Evolutionary conservation across 2,797 vertebrate genomes (phyloP).

Genomic region (Vespertilio murinus): DNA sequence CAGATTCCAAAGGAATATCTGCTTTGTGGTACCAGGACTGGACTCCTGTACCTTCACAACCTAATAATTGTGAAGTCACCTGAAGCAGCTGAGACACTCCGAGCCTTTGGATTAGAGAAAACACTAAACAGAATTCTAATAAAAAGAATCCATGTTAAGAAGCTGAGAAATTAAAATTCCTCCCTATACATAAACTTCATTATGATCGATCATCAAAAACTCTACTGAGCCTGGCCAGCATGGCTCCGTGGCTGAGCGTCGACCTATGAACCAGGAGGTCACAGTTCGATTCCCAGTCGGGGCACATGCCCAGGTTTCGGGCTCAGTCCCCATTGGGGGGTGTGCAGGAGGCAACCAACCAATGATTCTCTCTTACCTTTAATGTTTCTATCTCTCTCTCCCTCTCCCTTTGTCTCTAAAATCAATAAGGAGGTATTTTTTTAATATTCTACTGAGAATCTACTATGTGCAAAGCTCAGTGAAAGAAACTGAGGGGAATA

Average conservation of each 20-base stretch:
- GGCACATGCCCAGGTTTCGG: neutral
- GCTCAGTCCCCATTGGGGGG: neutral
- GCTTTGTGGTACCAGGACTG: neutral
- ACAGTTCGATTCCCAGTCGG: neutral
- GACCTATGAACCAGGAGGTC: neutral
- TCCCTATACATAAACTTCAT: conserved; percentile 13
- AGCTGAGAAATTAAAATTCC: conserved; percentile 42
- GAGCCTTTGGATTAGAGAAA: conserved; percentile 12
- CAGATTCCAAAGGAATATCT: neutral
- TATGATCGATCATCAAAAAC: conserved; percentile 1
- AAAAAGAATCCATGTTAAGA: conserved; percentile 35
- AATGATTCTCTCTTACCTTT: neutral
- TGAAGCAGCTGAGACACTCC: neutral
- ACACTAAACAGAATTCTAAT: conserved; percentile 32
- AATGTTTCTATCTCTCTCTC: neutral
- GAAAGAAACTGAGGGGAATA: neutral
- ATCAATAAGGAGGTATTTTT: too few relatives aligned
- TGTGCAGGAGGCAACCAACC: neutral
- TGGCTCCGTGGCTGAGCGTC: neutral
- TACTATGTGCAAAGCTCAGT: neutral
- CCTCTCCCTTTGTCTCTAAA: neutral
- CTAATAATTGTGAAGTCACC: neutral
- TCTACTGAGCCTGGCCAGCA: neutral
- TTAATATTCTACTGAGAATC: neutral
- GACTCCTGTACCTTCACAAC: neutral